phyloP scores from a whole-genome alignment of 2,113 vertebrate genomes.

The Canis aureus region DNA sequence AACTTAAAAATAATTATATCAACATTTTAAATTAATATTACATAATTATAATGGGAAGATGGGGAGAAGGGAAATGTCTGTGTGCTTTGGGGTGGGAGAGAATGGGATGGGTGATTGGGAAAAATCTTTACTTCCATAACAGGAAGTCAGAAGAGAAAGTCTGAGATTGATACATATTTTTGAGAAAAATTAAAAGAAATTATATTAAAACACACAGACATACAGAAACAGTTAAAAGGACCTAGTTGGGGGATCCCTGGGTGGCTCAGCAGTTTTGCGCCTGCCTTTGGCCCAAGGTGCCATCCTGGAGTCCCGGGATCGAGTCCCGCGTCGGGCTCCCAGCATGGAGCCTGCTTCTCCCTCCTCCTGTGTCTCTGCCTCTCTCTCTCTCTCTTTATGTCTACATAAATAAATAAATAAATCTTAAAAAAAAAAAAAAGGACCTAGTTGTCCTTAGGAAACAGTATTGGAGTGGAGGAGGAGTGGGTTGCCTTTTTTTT shows the following conservation, averaged over 20 bases:
- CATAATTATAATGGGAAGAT: neutral
- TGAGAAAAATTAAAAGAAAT: constrained; percentile 1
- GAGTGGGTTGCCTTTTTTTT: neutral
- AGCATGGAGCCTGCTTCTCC: too few relatives aligned
- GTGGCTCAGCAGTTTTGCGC: too few relatives aligned
- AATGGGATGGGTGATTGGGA: neutral
- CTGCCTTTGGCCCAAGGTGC: too few relatives aligned
- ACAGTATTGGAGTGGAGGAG: neutral
- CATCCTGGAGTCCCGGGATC: too few relatives aligned
- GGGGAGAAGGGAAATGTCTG: neutral
- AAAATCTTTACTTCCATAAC: neutral
- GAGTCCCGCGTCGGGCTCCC: too few relatives aligned
- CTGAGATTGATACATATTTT: neutral
- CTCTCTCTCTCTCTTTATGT: too few relatives aligned
- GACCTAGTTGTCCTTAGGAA: neutral
- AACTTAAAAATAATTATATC: neutral
- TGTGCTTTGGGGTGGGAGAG: neutral
- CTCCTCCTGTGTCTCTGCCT: too few relatives aligned
- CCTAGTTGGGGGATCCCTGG: too few relatives aligned
- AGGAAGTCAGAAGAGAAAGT: constrained; percentile 10
- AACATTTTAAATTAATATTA: constrained; percentile 30
- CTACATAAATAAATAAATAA: too few relatives aligned
- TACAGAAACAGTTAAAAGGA: neutral
- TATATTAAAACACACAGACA: neutral
- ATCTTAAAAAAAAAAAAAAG: too few relatives aligned